Conservation (phyloP, 2,797 vertebrate species). For the Peromyscus melanophrys region DNA sequence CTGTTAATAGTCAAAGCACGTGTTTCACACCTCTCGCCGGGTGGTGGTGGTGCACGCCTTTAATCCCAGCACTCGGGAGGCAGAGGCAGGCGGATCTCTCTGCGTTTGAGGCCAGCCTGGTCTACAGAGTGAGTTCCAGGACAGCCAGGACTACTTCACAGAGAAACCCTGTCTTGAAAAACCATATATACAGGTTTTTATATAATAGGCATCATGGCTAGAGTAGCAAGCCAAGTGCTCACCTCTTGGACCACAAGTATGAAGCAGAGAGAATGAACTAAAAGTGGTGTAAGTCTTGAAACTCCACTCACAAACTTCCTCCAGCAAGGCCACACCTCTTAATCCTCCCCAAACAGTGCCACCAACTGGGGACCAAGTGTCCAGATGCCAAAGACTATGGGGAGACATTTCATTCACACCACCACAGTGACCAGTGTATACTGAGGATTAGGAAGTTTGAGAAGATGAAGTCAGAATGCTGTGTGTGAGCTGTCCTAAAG, state of each 20-base stretch:
- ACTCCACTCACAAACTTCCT: background rate
- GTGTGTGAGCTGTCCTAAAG: background rate
- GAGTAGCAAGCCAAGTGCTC: background rate
- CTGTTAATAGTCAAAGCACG: background rate
- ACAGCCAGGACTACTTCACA: no score
- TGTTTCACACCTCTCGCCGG: background rate
- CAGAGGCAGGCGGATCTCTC: no score
- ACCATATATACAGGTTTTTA: no score
- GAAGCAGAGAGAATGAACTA: background rate
- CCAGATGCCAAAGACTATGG: background rate
- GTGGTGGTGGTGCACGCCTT: no score
- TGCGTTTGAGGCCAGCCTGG: no score
- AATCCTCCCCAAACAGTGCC: background rate
- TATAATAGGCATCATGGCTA: no score
- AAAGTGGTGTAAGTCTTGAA: background rate
- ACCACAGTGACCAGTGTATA: background rate
- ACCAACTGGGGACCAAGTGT: no score
- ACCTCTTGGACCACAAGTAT: no score
- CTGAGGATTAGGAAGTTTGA: background rate
- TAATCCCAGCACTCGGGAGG: no score
- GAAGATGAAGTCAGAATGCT: background rate
- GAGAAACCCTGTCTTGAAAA: no score
- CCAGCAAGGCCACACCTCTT: background rate
- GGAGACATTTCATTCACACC: background rate
- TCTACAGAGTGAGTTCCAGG: no score